A percentile compares a stretch with the other conserved stretches of the same genome.
Conservation (phyloP, 2,888 invertebrate genomes). For the Hydrotaea cyrtoneurina region DNA sequence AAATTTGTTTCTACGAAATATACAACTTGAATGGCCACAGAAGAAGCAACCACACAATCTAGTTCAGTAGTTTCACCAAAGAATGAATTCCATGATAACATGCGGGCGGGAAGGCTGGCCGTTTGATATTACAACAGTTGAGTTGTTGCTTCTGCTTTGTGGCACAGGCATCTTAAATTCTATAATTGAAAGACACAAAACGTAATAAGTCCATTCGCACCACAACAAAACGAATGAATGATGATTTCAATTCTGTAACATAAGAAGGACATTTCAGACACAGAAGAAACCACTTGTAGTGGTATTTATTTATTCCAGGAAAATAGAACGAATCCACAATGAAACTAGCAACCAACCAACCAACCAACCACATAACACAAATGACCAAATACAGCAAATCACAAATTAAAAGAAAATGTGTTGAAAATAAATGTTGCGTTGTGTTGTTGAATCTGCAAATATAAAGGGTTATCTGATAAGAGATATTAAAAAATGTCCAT, state of each 20-base stretch:
- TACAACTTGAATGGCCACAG: background rate
- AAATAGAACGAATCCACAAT: background rate
- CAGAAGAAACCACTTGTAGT: constrained; percentile 26
- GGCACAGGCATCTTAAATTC: constrained; percentile 23
- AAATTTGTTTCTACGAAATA: background rate
- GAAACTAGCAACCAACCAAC: background rate
- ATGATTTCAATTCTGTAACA: constrained; percentile 29
- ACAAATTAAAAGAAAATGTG: constrained; percentile 31
- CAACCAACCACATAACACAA: background rate
- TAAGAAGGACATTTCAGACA: constrained; percentile 8
- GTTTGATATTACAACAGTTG: background rate
- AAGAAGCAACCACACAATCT: background rate
- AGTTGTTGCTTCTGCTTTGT: constrained; percentile 10
- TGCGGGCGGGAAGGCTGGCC: no score
- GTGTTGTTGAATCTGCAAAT: background rate
- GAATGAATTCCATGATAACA: background rate
- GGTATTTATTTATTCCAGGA: constrained; percentile 14
- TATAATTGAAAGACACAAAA: constrained; percentile 56
- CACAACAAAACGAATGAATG: constrained; percentile 42
- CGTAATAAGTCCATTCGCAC: constrained; percentile 55
- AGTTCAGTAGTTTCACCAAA: background rate
- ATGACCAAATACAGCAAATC: constrained; percentile 24
- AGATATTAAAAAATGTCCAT: no score
- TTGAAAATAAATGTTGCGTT: constrained; percentile 25
- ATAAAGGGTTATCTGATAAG: background rate